Evolutionary conservation across 2,797 vertebrate species (phyloP), one percentile per base, ranked within the genome.

Genomic region (Benthosema pterotum): DNA sequence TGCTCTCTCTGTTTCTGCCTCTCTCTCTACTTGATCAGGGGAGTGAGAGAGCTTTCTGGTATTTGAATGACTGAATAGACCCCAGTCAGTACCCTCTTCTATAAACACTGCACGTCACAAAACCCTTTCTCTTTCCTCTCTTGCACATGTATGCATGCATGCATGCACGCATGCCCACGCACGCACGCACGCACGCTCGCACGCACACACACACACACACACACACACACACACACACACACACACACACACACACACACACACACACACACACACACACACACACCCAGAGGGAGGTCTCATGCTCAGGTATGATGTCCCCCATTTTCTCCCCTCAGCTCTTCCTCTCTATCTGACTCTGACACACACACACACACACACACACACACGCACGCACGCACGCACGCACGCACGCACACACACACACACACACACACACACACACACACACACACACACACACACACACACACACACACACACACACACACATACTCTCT

Each of bases 41-140:
- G 88, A 92, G 90, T 88, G 86, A 90, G 89, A 92, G 78, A 91
- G 91, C 89, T 87, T 90, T 91, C 87, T 87, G 82, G 87, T 92
- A 90, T 92, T 89, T 92, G 89, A 91, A 91, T 91, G 83, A 86
- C 83, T 85, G 85, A 86, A 87, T 85, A 87, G 84, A 82, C 82
- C 76, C 88, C 86, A 89, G 89, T 90, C 89, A 91, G 78, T 80
- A 71, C 71, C 64, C 51, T 78, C 90, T 90, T 90, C 89, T 91
- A 92, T 92, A 88, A 92, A 90, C 88, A 88, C 78, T 69, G 78
- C 74, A 67, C 77, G 70, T 86, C 83, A 88, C 86, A 66, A 85
- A 85, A 87, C 87, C 82, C 77, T 71, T 77, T 77, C 75, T 58
- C 72, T 52, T 63, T 55, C 66, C 65, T 43, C 73, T 57, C 54